Evolutionary conservation across 2,888 invertebrate genomes (phyloP).

Genomic region (Dimorphilus gyrociliatus): DNA sequence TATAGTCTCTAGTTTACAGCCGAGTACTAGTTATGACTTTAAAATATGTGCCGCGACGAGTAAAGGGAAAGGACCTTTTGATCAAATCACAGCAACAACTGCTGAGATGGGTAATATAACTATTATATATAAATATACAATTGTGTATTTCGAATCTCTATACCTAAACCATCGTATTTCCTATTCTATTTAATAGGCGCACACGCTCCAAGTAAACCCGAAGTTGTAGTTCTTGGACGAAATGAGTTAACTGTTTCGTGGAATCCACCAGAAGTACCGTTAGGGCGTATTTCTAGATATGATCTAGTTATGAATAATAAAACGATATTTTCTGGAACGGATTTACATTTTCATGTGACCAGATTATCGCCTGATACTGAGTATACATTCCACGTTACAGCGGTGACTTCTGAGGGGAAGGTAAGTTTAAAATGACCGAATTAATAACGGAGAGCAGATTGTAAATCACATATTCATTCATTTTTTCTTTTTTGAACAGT

Average conservation of each 20-base stretch:
- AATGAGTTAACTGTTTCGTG: conserved; percentile 33
- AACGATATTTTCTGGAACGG: conserved; percentile 32
- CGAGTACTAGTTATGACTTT: conserved; percentile 24
- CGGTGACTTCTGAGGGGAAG: too few species aligned
- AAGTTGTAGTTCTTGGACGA: conserved; percentile 29
- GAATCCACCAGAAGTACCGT: conserved; percentile 31
- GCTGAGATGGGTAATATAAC: conserved; percentile 21
- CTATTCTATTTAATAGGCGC: conserved; percentile 19
- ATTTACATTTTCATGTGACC: conserved; percentile 20
- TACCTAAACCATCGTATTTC: neutral
- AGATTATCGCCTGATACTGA: conserved; percentile 33
- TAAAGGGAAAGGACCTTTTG: conserved; percentile 29
- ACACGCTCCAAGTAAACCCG: conserved; percentile 33
- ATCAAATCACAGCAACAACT: conserved; percentile 18
- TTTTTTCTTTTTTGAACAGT: too few species aligned
- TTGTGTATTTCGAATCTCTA: neutral
- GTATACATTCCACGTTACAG: conserved; percentile 34
- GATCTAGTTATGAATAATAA: conserved; percentile 30
- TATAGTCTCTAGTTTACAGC: conserved; percentile 27
- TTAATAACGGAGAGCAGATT: too few species aligned
- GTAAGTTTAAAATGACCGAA: too few species aligned
- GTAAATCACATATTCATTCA: too few species aligned
- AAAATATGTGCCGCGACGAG: conserved; percentile 29
- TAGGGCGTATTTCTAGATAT: conserved; percentile 32
- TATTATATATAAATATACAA: neutral